Evolutionary conservation across 2,888 invertebrate species (phyloP), one percentile per base, ranked within the genome.

Genomic region (Metacarcinus magister): DNA sequence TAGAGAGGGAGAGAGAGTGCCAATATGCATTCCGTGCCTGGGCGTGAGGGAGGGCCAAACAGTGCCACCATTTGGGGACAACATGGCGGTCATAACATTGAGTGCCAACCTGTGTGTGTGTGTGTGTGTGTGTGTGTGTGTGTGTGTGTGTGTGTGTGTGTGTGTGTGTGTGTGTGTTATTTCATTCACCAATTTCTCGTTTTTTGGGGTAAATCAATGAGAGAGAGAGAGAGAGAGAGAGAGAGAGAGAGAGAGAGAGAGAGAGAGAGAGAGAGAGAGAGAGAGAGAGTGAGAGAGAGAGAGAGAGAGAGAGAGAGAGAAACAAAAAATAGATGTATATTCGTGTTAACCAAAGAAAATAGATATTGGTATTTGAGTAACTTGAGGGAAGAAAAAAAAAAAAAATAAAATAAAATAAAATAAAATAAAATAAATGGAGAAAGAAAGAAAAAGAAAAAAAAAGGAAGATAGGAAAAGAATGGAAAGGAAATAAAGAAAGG

Each of bases 161-260:
- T 94, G 94, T 94, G 94, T 94, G 94, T 94, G 94, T 94, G 94
- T 75, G 75, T 94, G 94, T 94, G 94, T 19, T 67, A n/a, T 67
- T 1, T 67, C 16, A 54, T 54, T 19, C n/a, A n/a, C 2, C 23
- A 67, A 67, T 19, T 5, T 16, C 19, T 67, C n/a, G 10, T 67
- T 67, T 67, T 16, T 67, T 67, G 19, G 60, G 39, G 94, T 75
- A 82, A 28, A 2, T 0, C 4, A 13, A 5, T 4, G 5, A 75
- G n/a, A 28, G 5, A 75, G 16, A 75, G 28, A 28, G n/a, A 75
- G 75, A 28, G n/a, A n/a, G 28, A 75, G 75, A 75, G 75, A 75
- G 75, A 75, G 75, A 75, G 75, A 75, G 75, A 82, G 82, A 67
- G 16, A 28, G 67, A 16, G 46, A 48, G 44, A 13, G n/a, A 46